Percentiles rank a stretch among this genome's conserved stretches.
Conservation (phyloP, 1,140 invertebrate genomes). For the Potamilus streckersoni region DNA sequence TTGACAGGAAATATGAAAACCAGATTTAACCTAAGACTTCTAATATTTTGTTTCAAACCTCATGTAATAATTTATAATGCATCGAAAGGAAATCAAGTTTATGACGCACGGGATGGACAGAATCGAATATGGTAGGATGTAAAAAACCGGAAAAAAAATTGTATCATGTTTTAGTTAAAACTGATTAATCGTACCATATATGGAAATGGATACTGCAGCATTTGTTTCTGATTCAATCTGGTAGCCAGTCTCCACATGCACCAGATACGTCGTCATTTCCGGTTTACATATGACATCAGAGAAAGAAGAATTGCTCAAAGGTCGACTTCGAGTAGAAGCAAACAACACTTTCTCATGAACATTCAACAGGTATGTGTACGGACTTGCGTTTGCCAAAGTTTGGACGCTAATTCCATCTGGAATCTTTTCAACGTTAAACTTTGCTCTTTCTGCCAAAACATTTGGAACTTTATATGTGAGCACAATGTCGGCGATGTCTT, state of each 20-base stretch:
- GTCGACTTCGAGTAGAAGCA: constrained; percentile 11
- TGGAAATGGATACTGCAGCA: constrained; percentile 25
- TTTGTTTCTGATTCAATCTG: constrained; percentile 28
- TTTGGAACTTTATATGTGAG: constrained; percentile 23
- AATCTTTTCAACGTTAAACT: constrained; percentile 12
- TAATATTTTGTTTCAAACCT: too few species aligned
- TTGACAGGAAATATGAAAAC: too few species aligned
- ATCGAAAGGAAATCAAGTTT: too few species aligned
- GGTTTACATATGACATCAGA: neutral
- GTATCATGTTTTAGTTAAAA: too few species aligned
- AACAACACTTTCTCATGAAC: constrained; percentile 25
- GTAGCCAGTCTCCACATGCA: constrained; percentile 28
- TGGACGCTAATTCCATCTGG: constrained; percentile 8
- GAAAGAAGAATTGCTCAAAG: neutral
- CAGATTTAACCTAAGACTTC: too few species aligned
- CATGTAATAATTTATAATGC: too few species aligned
- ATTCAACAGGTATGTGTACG: constrained; percentile 6
- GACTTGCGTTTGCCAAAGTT: constrained; percentile 2
- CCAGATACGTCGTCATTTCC: constrained; percentile 15
- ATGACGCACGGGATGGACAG: too few species aligned
- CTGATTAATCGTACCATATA: constrained; percentile 14
- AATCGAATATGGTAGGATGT: too few species aligned
- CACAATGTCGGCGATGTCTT: constrained; percentile 9
- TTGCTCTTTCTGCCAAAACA: constrained; percentile 14
- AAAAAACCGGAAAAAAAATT: too few species aligned